Percentiles rank a stretch among this genome's conserved stretches.
These are phyloP conservation scores for Zaprionus obscuricornis DNA, from an alignment of 2,888 invertebrate genomes.

Conservation along the genomic window DNA sequence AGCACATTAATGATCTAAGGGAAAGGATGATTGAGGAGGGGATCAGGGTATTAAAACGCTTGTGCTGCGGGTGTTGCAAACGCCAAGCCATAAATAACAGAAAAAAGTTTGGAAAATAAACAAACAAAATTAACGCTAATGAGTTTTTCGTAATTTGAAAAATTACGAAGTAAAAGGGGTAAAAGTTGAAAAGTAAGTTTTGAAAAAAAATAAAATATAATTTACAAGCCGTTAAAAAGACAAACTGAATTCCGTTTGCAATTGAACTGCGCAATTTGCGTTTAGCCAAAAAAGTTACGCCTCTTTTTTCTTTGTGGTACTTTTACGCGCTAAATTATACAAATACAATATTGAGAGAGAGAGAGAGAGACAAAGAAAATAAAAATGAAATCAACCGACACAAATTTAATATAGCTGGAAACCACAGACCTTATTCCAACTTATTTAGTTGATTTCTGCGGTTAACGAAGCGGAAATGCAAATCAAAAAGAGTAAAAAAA, in stretches of 20 bases:
- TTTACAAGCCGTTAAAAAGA: constrained; percentile 36
- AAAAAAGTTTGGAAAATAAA: constrained; percentile 41
- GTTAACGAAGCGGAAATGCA: constrained; percentile 70
- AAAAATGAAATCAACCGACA: constrained; percentile 20
- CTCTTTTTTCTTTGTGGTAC: constrained; percentile 29
- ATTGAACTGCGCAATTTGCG: constrained; percentile 41
- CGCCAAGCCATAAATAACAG: constrained; percentile 55
- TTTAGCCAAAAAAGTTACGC: constrained; percentile 29
- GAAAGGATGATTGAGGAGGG: neutral
- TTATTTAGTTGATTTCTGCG: constrained; percentile 29
- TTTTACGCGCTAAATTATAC: constrained; percentile 53
- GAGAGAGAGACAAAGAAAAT: no score
- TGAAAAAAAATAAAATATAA: constrained; percentile 1
- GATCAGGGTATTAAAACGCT: neutral
- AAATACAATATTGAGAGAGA: constrained; percentile 11
- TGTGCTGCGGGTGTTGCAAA: constrained; percentile 44
- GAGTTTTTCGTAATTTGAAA: constrained; percentile 56
- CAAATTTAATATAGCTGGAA: constrained; percentile 8
- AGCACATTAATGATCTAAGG: neutral
- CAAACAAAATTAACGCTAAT: constrained; percentile 56
- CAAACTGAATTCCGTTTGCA: constrained; percentile 4
- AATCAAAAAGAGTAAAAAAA: constrained; percentile 43
- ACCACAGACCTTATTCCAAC: constrained; percentile 4
- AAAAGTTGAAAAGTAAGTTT: constrained; percentile 28
- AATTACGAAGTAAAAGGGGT: constrained; percentile 27